Base-by-base conservation (phyloP, 2,888 invertebrate genomes). In the Tachina fera region DNA sequence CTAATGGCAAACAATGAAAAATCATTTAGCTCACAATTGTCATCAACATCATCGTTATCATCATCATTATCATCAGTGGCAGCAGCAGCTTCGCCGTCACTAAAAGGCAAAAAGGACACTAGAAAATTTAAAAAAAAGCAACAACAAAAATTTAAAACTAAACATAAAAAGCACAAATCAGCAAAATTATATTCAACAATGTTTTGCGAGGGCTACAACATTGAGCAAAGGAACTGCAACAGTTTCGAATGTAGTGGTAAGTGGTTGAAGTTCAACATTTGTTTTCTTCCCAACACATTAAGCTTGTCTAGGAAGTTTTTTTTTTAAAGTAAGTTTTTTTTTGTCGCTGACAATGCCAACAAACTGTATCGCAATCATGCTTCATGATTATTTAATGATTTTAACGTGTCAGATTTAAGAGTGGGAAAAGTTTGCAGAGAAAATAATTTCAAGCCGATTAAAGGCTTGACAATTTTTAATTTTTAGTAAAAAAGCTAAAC, bases 211-310 rank as follows among this genome's bases (percentile, higher is more conserved):
- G 93, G 93, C 61, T 93, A 93, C 89, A 93, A 93, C 88, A 93
- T 93, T 78, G 93, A 93, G 87, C 93, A 93, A 88, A 91, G 93
- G 77, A 91, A 92, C 88, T 93, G 93, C 90, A 93, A 93, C 88
- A 91, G 90, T 78, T 93, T 93, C 87, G 92, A 93, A 86, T 93
- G 93, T 89, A 91, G 89, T 86, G 93, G 93, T 93, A 87, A 89
- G 91, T 89, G 14, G 3, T 16, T 22, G 4, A 39, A n/a, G 39
- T 51, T 41, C 11, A 43, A 14, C n/a, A 6, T 22, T 39, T 70
- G 8, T 47, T 31, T 65, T 58, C 47, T 10, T 39, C 1, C 8
- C 45, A 9, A 43, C 9, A 61, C 31, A 39, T 49, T 63, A 51
- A 11, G 39, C 5, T 8, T 13, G 31, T 45, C 19, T 31, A 13